These are phyloP conservation scores for Berghia stephanieae DNA, from an alignment of 1,140 invertebrate species.

Conservation along the genomic window DNA sequence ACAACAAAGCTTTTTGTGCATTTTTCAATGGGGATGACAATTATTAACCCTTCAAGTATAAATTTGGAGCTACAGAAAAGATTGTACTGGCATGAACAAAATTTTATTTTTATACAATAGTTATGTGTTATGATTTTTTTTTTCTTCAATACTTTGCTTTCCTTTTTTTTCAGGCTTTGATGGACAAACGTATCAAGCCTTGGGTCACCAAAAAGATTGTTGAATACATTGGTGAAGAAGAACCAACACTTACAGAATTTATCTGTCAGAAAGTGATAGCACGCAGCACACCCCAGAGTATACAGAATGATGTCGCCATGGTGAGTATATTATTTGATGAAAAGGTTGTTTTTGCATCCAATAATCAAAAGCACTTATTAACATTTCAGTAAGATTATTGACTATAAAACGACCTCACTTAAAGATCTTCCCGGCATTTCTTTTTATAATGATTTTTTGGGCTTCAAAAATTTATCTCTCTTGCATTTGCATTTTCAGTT, in stretches of 20 bases:
- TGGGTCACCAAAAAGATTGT: slow-evolving; percentile 99
- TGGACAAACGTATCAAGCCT: slow-evolving; percentile 96
- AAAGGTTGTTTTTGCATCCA: slow-evolving; percentile 7
- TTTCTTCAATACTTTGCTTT: background rate
- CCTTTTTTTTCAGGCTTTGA: slow-evolving; percentile 74
- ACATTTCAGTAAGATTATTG: too few species aligned
- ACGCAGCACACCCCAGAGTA: slow-evolving; percentile 89
- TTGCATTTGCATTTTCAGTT: too few species aligned
- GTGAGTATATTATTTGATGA: slow-evolving; percentile 70
- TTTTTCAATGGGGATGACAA: too few species aligned
- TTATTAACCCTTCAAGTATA: too few species aligned
- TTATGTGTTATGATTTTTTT: background rate
- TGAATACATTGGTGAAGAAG: slow-evolving; percentile 99
- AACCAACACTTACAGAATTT: slow-evolving; percentile 97
- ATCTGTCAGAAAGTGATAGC: slow-evolving; percentile 97
- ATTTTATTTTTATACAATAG: background rate
- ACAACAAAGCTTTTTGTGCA: too few species aligned
- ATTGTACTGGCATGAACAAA: background rate
- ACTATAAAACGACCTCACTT: too few species aligned
- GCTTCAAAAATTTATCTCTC: too few species aligned
- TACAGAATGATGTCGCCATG: slow-evolving; percentile 98
- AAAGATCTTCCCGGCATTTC: too few species aligned
- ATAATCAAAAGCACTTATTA: too few species aligned
- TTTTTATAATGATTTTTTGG: too few species aligned
- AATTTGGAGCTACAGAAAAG: too few species aligned